Evolutionary conservation across 1,140 invertebrate species (phyloP), one percentile per base, ranked within the genome.

Genomic region (Drosophila busckii): DNA sequence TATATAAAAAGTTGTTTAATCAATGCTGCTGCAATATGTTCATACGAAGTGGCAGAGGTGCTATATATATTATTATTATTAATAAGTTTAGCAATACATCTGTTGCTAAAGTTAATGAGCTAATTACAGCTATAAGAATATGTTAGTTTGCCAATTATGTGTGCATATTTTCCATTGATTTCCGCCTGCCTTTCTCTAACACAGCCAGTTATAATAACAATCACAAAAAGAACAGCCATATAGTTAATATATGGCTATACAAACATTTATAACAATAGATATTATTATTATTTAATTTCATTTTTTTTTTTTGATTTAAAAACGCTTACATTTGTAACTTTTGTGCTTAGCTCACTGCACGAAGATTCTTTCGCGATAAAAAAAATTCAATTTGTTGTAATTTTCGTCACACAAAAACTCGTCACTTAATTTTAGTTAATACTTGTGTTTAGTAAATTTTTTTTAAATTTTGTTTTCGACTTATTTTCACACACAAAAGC

Each of bases 91-190:
- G 26, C 19, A 34, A 34, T 20, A 46, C 29, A 25, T 26, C n/a
- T n/a, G 23, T 12, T 25, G 28, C 42, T 10, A 12, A 19, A 8
- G 22, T 26, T 37, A 49, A 19, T n/a, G 7, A 19, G 10, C 10
- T 31, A 23, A 31, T 41, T 53, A 29, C 12, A 35, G 5, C 28
- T 22, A 22, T 32, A 25, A n/a, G 6, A 6, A 2, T 23, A 25
- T 19, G 40, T 35, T 1, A 15, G n/a, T 20, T 25, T 19, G 29
- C 10, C 19, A 52, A 25, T 44, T 32, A 29, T 34, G 44, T 6
- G 20, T 52, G 41, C 41, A 45, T 16, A 22, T 28, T 42, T 62
- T 66, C 61, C 65, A 76, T 66, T 76, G 71, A 70, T 76, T 76
- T 78, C 70, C 70, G 61, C 50, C 37, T 70, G 62, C 29, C 52